Percentiles rank a stretch among this genome's conserved stretches.
phyloP scores from a whole-genome alignment of 2,113 vertebrate genomes.

The Hyperopisus bebe region DNA sequence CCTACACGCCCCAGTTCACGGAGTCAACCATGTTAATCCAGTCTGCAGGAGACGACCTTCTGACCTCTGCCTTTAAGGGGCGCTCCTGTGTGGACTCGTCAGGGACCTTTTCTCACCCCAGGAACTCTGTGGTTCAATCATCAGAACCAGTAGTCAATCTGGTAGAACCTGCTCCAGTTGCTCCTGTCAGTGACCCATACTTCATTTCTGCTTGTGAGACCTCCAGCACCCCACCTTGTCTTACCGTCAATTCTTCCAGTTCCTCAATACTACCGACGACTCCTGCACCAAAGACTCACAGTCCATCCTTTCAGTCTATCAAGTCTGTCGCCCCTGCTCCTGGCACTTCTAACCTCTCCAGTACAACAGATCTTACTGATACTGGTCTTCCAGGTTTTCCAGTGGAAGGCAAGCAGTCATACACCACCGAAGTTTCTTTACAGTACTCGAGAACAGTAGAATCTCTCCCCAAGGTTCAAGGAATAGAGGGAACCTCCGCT shows the following conservation, averaged over 20 bases:
- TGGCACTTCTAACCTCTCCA: background rate
- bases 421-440: background rate
- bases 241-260: background rate
- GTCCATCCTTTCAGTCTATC: background rate
- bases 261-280: background rate
- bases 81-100: slow-evolving; percentile 23
- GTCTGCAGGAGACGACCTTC: background rate
- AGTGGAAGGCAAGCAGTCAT: background rate
- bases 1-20: slow-evolving; percentile 35
- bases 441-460: background rate
- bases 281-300: background rate
- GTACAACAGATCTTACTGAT: background rate
- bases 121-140: slow-evolving; percentile 26
- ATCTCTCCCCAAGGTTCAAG: slow-evolving; percentile 21
- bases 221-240: background rate
- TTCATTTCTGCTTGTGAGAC: background rate
- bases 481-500: slow-evolving; percentile 43
- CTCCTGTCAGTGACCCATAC: background rate
- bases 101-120: slow-evolving; percentile 10
- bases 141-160: slow-evolving; percentile 30
- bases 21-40: background rate
- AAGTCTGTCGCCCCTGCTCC: too few relatives aligned
- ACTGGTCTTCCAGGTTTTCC: background rate
- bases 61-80: slow-evolving; percentile 6
- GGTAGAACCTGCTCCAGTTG: slow-evolving; percentile 15